Evolutionary conservation across 2,113 vertebrate species (phyloP), one percentile per base, ranked within the genome.

Genomic region (Apteryx mantelli): DNA sequence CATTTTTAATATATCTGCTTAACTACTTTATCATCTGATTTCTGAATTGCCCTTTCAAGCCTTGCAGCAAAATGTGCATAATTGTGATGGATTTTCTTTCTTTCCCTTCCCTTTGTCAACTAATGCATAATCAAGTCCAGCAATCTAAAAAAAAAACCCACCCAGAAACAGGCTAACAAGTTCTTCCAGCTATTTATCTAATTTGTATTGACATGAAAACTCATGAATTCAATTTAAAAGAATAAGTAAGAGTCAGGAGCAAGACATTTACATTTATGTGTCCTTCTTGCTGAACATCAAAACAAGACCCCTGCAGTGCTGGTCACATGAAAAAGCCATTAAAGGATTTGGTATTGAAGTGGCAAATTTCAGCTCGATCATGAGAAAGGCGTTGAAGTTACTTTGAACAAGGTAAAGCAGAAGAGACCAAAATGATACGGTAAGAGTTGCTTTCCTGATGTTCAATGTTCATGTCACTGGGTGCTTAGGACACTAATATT

Each of bases 151-250:
- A 66, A 73, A 76, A 65, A 70, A 25, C 20, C 18, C 28, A n/a
- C 32, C 75, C 82, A 95, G 58, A 81, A 96, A 82, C 30, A 88
- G 36, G 13, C 80, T 93, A 93, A 95, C 86, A 86, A 86, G 68
- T 90, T 85, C 82, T 95, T 94, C 89, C 88, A 94, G 80, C 81
- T 92, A 82, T 94, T 94, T 81, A 93, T 95, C 92, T 95, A 89
- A 91, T 92, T 95, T 86, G 70, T 94, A 96, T 95, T 95, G 96
- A 92, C 94, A 90, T 5, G 58, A 94, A 95, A 95, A 91, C 53
- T 97, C 87, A 76, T 63, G 21, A 86, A 91, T 94, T 96, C 55
- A 70, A 86, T 96, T 69, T 53, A 82, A 91, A 95, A 74, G 69
- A 71, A 81, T 74, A 95, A 86, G 56, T 42, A 93, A 94, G 68